A percentile compares a stretch with the other conserved stretches of the same genome.
phyloP scores from a whole-genome alignment of 2,888 invertebrate species.

The Torymus texanus region DNA sequence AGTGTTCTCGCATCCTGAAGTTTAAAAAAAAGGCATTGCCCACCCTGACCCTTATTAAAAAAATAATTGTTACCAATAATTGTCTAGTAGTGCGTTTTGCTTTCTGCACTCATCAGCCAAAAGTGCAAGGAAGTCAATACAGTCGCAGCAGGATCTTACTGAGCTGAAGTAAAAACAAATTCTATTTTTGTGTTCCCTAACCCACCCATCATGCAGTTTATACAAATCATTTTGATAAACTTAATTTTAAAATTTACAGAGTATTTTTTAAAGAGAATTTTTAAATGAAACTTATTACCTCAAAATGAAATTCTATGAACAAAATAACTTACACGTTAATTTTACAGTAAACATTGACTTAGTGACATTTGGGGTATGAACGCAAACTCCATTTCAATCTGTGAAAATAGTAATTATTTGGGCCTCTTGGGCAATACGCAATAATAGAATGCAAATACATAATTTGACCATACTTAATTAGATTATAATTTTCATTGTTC shows the following conservation, averaged over 20 bases:
- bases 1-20: constrained; percentile 54
- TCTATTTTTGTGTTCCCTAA: constrained; percentile 54
- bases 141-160: constrained; percentile 44
- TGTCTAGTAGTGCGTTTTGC: constrained; percentile 7
- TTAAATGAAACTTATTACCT: too few relatives aligned
- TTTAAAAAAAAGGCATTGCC: constrained; percentile 55
- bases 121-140: constrained; percentile 30
- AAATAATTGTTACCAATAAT: constrained; percentile 35
- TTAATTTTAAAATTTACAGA: too few relatives aligned
- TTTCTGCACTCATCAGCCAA: constrained; percentile 24
- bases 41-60: constrained; percentile 26
- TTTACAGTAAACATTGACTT: too few relatives aligned
- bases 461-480: not conserved
- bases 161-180: constrained; percentile 62
- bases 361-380: too few relatives aligned
- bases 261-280: too few relatives aligned
- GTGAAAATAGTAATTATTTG: constrained; percentile 38
- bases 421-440: not conserved
- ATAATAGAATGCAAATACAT: constrained; percentile 3
- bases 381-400: constrained; percentile 9
- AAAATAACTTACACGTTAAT: too few relatives aligned
- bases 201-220: constrained; percentile 27
- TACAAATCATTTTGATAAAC: constrained; percentile 30
- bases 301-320: too few relatives aligned
- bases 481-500: not conserved